Percentiles rank a stretch among this genome's conserved stretches.
Evolutionary conservation across 2,888 invertebrate species (phyloP).

Genomic region (Eupithecia subfuscata): DNA sequence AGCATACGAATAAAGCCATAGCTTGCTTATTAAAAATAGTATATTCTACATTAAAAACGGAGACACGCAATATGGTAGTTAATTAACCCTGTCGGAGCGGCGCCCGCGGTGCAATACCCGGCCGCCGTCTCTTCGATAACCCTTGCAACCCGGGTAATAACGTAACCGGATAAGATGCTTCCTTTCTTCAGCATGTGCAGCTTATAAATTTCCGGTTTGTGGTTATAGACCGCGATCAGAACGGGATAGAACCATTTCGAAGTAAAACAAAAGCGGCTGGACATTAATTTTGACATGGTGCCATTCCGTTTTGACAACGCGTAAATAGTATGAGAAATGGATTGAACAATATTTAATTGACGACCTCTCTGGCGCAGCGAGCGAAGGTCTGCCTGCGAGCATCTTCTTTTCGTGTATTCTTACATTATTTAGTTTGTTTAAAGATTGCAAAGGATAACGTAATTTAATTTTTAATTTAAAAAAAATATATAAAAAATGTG

Average conservation of each 20-base stretch:
- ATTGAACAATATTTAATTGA: too few relatives aligned
- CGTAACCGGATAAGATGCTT: constrained; percentile 8
- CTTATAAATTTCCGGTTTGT: constrained; percentile 5
- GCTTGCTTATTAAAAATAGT: neutral
- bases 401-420: too few relatives aligned
- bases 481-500: too few relatives aligned
- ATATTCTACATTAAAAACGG: constrained; percentile 31
- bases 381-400: too few relatives aligned
- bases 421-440: too few relatives aligned
- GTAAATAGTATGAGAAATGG: neutral
- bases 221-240: neutral
- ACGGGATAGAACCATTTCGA: neutral
- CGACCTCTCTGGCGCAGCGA: too few relatives aligned
- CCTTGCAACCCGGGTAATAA: constrained; percentile 22
- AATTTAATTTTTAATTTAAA: too few relatives aligned
- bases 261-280: neutral
- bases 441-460: too few relatives aligned
- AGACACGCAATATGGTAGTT: constrained; percentile 43
- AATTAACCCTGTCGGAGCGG: constrained; percentile 49
- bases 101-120: constrained; percentile 50
- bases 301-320: neutral
- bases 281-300: neutral
- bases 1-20: neutral
- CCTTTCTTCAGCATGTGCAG: neutral
- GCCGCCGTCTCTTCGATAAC: constrained; percentile 23